Percentiles rank a stretch among this genome's conserved stretches.
These are phyloP conservation scores for Scophthalmus maximus DNA, from an alignment of 2,113 vertebrate genomes.

Conservation along the genomic window DNA sequence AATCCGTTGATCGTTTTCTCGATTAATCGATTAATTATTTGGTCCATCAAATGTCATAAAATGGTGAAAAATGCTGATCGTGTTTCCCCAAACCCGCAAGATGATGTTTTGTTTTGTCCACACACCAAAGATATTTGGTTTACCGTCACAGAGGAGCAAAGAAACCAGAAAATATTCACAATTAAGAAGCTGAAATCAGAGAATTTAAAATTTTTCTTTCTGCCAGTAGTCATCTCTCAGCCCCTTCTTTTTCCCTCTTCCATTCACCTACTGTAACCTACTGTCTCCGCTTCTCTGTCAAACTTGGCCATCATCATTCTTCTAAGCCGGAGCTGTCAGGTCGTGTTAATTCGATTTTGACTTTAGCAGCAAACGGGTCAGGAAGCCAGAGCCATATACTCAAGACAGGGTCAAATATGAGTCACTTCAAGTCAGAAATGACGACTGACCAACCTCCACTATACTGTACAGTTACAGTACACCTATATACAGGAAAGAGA, in stretches of 20 bases:
- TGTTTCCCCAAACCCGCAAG: no score
- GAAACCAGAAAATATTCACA: no score
- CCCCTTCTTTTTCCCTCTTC: not conserved
- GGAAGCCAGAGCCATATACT: slow-evolving; percentile 33
- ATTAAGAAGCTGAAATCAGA: no score
- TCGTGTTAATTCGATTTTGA: slow-evolving; percentile 56
- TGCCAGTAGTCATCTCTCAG: no score
- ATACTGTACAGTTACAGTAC: slow-evolving; percentile 28
- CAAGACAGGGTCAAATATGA: slow-evolving; percentile 59
- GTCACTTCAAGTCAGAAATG: slow-evolving; percentile 51
- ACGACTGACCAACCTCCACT: slow-evolving; percentile 28
- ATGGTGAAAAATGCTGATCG: no score
- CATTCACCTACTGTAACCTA: not conserved
- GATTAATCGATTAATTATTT: no score
- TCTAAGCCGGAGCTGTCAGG: slow-evolving; percentile 63
- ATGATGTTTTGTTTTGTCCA: no score
- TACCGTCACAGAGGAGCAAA: no score
- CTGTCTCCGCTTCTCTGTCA: slow-evolving; percentile 36
- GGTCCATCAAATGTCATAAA: no score
- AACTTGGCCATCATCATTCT: slow-evolving; percentile 61
- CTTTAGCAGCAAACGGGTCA: slow-evolving; percentile 27
- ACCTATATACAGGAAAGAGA: slow-evolving; percentile 28
- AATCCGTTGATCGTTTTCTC: no score
- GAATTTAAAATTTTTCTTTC: no score
- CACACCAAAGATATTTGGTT: no score